Base-by-base conservation (phyloP, 2,113 vertebrate species). In the Dasyornis broadbenti region DNA sequence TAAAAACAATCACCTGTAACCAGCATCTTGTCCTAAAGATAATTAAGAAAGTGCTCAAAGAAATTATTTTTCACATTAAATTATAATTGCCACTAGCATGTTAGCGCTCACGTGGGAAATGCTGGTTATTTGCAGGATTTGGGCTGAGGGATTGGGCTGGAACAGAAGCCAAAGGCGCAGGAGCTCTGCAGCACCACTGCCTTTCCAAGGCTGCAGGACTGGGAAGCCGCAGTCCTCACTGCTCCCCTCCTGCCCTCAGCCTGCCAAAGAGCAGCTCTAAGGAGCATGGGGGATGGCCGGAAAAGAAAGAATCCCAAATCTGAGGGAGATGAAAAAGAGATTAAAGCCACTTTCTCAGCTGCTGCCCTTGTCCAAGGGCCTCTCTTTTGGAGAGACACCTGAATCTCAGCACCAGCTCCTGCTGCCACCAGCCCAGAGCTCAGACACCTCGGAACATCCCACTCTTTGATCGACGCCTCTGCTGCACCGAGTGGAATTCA, bases 211-310 rank as follows among this genome's bases (percentile, higher is more conserved):
- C 45, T 1, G 1, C 8, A 10, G 33, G 22, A 28, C 12, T 42
- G 42, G 3, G 44, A 10, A 44, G 0, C 9, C 39, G 17, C n/a
- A 23, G 10, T 10, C 19, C 31, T 22, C 8, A 4, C 7, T 0
- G 15, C 39, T 30, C 49, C 6, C 20, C 8, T 15, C 33, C 54
- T n/a, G 19, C 76, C 40, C 13, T 7, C 39, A 66, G 21, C 24
- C 27, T 50, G 54, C 10, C 42, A 11, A 3, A 2, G 16, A 22
- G 13, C 47, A 37, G 42, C 33, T 60, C 71, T 1, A 3, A 13
- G 2, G 12, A 52, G 6, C 57, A 45, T 0, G 0, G 7, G 16
- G 60, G 28, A 10, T 2, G 0, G 8, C 18, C 82, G n/a, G 22
- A 26, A 27, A 44, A 13, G 4, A 26, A 18, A 40, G 16, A 53